Evolutionary conservation across 2,888 invertebrate genomes (phyloP).

Genomic region (Thymelicus sylvestris): DNA sequence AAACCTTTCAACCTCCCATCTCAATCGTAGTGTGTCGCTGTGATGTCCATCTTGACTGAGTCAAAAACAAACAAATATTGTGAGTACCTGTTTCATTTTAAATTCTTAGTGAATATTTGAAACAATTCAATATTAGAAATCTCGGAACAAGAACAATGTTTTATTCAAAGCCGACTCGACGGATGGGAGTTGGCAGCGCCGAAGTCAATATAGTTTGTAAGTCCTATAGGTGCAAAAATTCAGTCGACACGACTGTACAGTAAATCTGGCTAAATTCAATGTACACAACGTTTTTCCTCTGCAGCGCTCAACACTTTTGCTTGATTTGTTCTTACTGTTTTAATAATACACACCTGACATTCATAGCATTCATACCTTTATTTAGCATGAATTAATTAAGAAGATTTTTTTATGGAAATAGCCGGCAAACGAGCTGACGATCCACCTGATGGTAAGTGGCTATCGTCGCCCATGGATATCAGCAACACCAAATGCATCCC

Average conservation of each 20-base stretch:
- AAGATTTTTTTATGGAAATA: no score
- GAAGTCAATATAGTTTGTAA: slow-evolving; percentile 16
- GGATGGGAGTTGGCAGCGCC: slow-evolving; percentile 25
- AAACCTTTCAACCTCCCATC: no score
- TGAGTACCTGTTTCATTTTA: neutral
- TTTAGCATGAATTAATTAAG: no score
- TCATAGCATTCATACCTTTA: no score
- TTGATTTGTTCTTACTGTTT: neutral
- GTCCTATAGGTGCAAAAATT: slow-evolving; percentile 12
- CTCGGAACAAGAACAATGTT: slow-evolving; percentile 30
- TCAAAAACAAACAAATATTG: no score
- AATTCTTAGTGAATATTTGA: neutral
- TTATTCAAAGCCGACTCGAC: slow-evolving; percentile 26
- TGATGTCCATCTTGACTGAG: no score
- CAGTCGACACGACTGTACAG: slow-evolving; percentile 17
- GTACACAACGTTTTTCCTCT: slow-evolving; percentile 37
- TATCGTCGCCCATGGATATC: no score
- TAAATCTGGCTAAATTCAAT: slow-evolving; percentile 12
- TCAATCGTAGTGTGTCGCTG: no score
- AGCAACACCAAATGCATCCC: no score
- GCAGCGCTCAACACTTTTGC: slow-evolving; percentile 10
- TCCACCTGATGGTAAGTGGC: no score
- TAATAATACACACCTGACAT: no score
- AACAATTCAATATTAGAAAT: slow-evolving; percentile 19
- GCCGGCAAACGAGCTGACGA: no score